Conservation (phyloP, 2,113 vertebrate genomes). For the Thryonomys swinderianus region DNA sequence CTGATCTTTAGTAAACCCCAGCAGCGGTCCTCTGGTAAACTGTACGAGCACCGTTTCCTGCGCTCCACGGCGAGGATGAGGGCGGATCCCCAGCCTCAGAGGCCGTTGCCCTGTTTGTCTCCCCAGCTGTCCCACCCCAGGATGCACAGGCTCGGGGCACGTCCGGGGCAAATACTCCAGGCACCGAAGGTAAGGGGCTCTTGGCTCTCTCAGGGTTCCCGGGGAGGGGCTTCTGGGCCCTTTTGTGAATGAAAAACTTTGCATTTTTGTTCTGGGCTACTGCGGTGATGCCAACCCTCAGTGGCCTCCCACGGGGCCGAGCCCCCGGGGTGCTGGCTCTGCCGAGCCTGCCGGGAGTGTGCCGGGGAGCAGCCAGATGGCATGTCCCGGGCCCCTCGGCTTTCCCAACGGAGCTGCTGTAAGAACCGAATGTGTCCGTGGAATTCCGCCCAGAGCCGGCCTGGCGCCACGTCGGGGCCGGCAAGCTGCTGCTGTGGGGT, state of each 20-base stretch:
- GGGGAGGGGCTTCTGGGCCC: background rate
- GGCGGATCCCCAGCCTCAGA: background rate
- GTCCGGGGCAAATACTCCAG: conserved; percentile 97
- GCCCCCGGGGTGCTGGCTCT: background rate
- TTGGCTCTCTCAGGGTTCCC: background rate
- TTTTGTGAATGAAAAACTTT: background rate
- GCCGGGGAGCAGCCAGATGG: background rate
- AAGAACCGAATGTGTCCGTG: background rate
- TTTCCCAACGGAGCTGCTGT: background rate
- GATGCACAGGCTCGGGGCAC: conserved; percentile 97
- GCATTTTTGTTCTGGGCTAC: background rate
- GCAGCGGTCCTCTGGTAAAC: conserved; percentile 53
- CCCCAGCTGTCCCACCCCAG: conserved; percentile 96
- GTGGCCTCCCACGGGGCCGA: background rate
- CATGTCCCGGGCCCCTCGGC: no score
- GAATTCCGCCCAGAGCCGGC: background rate
- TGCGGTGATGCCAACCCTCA: background rate
- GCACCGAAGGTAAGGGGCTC: conserved; percentile 93
- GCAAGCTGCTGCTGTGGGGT: background rate
- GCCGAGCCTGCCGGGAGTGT: fast-evolving
- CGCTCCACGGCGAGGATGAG: background rate
- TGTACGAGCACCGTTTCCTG: conserved; percentile 50
- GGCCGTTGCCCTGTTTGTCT: conserved; percentile 54
- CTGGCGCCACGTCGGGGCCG: fast-evolving
- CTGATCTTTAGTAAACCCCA: conserved; percentile 82